These are phyloP conservation scores for Thecophora atra DNA, from an alignment of 2,888 invertebrate species.

Conservation along the genomic window DNA sequence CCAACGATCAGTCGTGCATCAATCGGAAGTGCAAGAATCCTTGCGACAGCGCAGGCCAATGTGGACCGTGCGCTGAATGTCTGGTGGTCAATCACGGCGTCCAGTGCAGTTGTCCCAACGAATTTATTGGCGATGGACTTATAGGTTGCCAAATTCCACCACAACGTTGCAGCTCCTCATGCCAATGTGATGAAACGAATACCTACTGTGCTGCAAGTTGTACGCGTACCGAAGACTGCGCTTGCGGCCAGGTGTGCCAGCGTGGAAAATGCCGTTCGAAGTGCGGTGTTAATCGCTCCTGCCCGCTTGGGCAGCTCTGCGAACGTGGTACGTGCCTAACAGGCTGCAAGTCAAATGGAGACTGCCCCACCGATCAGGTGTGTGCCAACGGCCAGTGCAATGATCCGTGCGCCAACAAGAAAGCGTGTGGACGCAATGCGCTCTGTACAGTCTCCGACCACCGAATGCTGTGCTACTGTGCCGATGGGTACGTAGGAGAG, in stretches of 20 bases:
- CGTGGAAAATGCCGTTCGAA: slow-evolving; percentile 77
- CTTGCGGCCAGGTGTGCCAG: slow-evolving; percentile 83
- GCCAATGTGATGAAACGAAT: slow-evolving; percentile 83
- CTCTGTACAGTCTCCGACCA: slow-evolving; percentile 82
- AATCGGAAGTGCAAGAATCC: slow-evolving; percentile 84
- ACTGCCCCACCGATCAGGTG: slow-evolving; percentile 80
- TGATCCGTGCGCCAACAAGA: slow-evolving; percentile 74
- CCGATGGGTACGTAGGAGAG: slow-evolving; percentile 85
- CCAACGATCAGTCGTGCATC: slow-evolving; percentile 79
- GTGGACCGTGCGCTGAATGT: slow-evolving; percentile 86
- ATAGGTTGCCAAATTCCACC: slow-evolving; percentile 79
- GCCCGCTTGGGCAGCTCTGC: slow-evolving; percentile 82
- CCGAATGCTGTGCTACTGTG: slow-evolving; percentile 85
- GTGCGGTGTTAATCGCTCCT: slow-evolving; percentile 74
- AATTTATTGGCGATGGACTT: slow-evolving; percentile 84
- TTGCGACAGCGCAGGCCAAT: slow-evolving; percentile 76
- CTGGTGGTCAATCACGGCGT: slow-evolving; percentile 84
- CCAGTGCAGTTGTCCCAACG: slow-evolving; percentile 85
- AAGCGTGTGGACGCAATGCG: slow-evolving; percentile 83
- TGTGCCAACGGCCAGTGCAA: slow-evolving; percentile 78
- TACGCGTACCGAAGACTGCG: slow-evolving; percentile 73
- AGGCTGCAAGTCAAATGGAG: slow-evolving; percentile 81
- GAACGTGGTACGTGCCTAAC: slow-evolving; percentile 76
- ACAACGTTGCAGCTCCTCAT: slow-evolving; percentile 77
- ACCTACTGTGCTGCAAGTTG: slow-evolving; percentile 79